phyloP scores from a whole-genome alignment of 2,113 vertebrate species.

The Lamprotornis superbus region DNA sequence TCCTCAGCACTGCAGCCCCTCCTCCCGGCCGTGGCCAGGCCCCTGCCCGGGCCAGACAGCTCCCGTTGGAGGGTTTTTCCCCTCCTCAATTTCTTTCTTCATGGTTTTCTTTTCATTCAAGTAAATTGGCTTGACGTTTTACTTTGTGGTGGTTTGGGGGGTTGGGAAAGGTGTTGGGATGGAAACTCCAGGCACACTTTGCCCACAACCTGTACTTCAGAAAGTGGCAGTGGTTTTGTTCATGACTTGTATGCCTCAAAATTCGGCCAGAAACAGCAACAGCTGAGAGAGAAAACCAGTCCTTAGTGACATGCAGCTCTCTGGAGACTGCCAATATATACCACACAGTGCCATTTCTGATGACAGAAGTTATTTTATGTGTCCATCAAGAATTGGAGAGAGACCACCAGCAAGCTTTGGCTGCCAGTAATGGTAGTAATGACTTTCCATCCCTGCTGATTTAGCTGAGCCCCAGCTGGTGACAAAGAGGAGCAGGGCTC shows the following conservation, averaged over 20 bases:
- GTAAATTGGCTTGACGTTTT: neutral
- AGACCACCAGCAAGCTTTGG: neutral
- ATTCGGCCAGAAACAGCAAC: neutral
- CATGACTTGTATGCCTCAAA: neutral
- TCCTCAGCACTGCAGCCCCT: neutral
- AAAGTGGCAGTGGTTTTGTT: neutral
- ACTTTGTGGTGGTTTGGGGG: neutral
- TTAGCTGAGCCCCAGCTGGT: neutral
- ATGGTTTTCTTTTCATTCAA: neutral
- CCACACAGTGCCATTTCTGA: neutral
- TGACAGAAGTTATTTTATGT: neutral
- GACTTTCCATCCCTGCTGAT: neutral
- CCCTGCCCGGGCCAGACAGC: neutral
- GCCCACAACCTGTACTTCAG: neutral
- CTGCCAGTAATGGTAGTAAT: neutral
- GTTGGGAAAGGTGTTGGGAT: neutral
- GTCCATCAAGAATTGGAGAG: neutral
- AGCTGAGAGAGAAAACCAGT: neutral
- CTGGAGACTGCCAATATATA: neutral
- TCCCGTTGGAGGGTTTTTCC: fast-evolving
- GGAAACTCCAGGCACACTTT: neutral
- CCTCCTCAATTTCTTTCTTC: neutral
- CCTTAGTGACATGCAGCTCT: neutral
- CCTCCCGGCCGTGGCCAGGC: neutral
- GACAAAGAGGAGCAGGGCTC: neutral